Evolutionary conservation across 2,888 invertebrate species (phyloP).

Genomic region (Drosophila gaucha): DNA sequence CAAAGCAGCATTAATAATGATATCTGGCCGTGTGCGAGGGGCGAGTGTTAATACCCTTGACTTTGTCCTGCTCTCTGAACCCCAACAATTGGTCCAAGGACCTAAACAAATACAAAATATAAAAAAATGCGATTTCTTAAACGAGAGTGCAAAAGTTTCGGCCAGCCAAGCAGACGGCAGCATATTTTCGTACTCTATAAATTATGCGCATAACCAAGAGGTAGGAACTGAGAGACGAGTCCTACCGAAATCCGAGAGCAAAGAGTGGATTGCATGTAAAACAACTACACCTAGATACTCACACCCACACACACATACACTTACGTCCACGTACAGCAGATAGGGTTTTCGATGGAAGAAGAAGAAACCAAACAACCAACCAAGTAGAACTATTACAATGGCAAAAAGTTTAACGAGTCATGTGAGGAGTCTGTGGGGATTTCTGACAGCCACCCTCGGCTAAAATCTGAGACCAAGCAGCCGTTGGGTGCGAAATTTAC

Average conservation of each 20-base stretch:
- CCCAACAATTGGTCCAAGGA: conserved; percentile 36
- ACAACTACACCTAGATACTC: conserved; percentile 20
- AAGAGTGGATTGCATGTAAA: conserved; percentile 41
- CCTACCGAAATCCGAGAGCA: conserved; percentile 5
- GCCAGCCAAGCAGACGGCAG: conserved; percentile 53
- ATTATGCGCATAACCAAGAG: conserved; percentile 78
- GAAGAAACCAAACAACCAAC: conserved; percentile 70
- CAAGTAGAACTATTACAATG: conserved; percentile 77
- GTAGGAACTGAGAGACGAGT: conserved; percentile 21
- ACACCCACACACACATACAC: conserved; percentile 16
- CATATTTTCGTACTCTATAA: conserved; percentile 80
- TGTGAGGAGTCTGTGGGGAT: conserved; percentile 51
- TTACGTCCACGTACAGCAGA: conserved; percentile 17
- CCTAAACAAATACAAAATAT: conserved; percentile 2
- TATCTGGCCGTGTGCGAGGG: conserved; percentile 7
- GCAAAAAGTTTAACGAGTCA: conserved; percentile 78
- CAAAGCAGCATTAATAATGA: conserved; percentile 48
- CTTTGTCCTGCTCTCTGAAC: conserved; percentile 51
- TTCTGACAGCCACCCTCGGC: not conserved
- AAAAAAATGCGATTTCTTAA: conserved; percentile 58
- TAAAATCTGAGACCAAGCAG: conserved; percentile 10
- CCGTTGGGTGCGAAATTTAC: conserved; percentile 37
- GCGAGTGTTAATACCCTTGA: conserved; percentile 53
- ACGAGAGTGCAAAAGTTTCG: conserved; percentile 60
- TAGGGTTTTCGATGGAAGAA: conserved; percentile 25